phyloP scores from a whole-genome alignment of 2,888 invertebrate species.

The Tupiocoris notatus region DNA sequence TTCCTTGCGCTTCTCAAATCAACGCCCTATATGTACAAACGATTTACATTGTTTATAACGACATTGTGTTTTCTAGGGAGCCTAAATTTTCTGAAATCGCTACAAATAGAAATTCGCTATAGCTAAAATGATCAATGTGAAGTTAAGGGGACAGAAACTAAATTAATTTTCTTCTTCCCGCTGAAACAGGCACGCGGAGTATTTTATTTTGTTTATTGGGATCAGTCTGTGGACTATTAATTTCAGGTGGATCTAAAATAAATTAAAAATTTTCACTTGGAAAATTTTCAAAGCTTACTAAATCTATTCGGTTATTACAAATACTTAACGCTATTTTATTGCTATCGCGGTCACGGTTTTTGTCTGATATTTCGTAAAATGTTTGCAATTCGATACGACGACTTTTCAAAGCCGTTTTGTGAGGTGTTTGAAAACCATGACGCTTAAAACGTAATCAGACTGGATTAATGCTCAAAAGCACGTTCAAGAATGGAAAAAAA shows the following conservation, averaged over 20 bases:
- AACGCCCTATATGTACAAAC: constrained; percentile 41
- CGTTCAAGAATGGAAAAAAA: not conserved
- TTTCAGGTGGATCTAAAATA: not conserved
- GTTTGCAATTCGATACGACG: too few relatives aligned
- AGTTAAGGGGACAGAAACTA: too few relatives aligned
- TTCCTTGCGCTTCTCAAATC: constrained; percentile 17
- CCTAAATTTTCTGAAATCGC: too few relatives aligned
- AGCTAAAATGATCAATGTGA: not conserved
- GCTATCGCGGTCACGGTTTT: constrained; percentile 7
- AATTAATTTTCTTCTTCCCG: too few relatives aligned
- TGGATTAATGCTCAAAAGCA: too few relatives aligned
- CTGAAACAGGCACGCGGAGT: constrained; percentile 33
- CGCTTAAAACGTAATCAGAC: too few relatives aligned
- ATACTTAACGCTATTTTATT: constrained; percentile 21
- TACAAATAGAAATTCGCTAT: too few relatives aligned
- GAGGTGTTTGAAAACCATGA: too few relatives aligned
- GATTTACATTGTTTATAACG: constrained; percentile 29
- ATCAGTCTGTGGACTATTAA: constrained; percentile 24
- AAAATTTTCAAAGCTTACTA: constrained; percentile 4
- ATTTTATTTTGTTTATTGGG: constrained; percentile 16
- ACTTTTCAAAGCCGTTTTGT: too few relatives aligned
- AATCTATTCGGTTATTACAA: constrained; percentile 6
- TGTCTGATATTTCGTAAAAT: not conserved
- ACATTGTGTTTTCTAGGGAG: constrained; percentile 25
- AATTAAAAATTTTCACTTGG: not conserved